Evolutionary conservation across 2,888 invertebrate species (phyloP), one percentile per base, ranked within the genome.

Genomic region (Clepsis dumicolana): DNA sequence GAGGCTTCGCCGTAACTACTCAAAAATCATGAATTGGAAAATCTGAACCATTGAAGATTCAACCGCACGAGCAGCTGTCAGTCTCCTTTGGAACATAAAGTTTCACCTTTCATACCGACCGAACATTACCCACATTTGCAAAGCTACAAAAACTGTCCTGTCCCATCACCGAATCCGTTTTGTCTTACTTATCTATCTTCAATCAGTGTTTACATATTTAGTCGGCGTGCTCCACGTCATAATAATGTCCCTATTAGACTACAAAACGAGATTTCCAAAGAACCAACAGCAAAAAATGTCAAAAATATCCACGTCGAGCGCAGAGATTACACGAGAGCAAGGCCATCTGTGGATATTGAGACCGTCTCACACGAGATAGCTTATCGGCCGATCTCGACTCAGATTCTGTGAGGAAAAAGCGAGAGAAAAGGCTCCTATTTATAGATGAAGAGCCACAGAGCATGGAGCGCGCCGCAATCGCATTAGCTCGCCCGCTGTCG

Each of bases 271-370:
- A 80, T 85, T 89, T 91, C 85, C 91, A 90, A 89, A 90, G 91
- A 89, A 91, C 81, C 84, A 81, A 84, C 82, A 81, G 86, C 90
- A 92, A 93, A 93, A 93, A 93, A 88, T 88, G 87, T 77, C 88
- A 86, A 90, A 89, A 91, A 90, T 89, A 90, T 89, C 86, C 80
- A 85, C 85, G 80, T 77, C 79, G 79, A 79, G 78, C 75, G 79
- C 82, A 83, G 82, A 91, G 91, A 92, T 91, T 91, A 91, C 86
- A 83, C 71, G 81, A 85, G 84, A 89, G 91, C 88, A 89, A 91
- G 91, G 90, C 88, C 93, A 93, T 93, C 93, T 93, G 93, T 90
- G 90, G 92, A 92, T 92, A 93, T 93, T 90, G 93, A 93, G 93
- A 91, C 89, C 90, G 88, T 90, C 92, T 91, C 88, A 87, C 90